phyloP scores from a whole-genome alignment of 2,113 vertebrate genomes.

The Mormoops blainvillei region DNA sequence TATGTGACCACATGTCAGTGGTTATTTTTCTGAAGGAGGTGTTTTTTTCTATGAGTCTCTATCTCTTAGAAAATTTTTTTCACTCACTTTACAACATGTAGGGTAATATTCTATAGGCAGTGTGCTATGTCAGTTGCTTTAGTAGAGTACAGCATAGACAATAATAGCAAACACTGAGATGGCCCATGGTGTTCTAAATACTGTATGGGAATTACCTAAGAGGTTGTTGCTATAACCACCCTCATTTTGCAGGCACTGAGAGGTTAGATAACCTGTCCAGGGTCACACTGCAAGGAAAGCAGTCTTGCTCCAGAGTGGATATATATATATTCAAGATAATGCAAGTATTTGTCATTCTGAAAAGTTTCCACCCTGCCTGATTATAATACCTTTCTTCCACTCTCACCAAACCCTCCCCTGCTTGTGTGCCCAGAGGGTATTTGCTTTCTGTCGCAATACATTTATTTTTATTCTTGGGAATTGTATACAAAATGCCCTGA shows the following conservation, averaged over 20 bases:
- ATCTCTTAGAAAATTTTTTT: neutral
- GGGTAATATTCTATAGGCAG: neutral
- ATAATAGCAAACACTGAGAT: neutral
- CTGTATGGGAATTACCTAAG: neutral
- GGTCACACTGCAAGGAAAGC: neutral
- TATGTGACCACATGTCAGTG: neutral
- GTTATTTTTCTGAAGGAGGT: neutral
- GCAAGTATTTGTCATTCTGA: neutral
- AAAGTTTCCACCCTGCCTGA: neutral
- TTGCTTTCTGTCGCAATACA: neutral
- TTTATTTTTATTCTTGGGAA: neutral
- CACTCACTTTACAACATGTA: neutral
- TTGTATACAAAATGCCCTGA: neutral
- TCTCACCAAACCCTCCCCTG: neutral
- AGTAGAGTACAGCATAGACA: neutral
- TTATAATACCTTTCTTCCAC: neutral
- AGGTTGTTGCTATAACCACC: neutral
- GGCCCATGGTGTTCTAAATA: neutral
- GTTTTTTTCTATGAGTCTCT: neutral
- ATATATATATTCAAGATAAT: neutral
- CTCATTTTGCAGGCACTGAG: neutral
- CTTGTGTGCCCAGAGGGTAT: neutral
- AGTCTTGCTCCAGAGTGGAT: neutral
- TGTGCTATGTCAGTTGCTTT: neutral
- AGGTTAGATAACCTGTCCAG: neutral